These are phyloP conservation scores for Tenthredo notha DNA, from an alignment of 2,888 invertebrate species.

Conservation along the genomic window DNA sequence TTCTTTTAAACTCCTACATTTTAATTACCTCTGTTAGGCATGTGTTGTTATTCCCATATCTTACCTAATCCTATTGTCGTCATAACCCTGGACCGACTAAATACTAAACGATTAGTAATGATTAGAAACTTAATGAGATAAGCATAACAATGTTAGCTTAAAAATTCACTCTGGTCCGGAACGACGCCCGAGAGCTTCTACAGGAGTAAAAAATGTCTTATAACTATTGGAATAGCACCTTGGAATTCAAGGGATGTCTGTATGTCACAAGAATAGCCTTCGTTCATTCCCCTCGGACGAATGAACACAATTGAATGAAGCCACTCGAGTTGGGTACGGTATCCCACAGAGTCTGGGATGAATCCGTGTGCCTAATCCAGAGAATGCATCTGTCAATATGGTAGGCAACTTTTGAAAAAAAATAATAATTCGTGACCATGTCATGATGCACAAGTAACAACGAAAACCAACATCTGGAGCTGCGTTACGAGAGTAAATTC, in stretches of 20 bases:
- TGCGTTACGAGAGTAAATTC: neutral
- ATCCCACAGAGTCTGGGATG: neutral
- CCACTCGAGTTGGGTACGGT: slow-evolving; percentile 1
- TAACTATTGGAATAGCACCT: slow-evolving; percentile 5
- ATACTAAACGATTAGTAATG: neutral
- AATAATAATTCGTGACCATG: neutral
- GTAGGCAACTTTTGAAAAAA: neutral
- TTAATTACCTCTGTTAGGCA: neutral
- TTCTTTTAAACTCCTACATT: neutral
- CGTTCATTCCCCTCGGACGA: slow-evolving; percentile 40
- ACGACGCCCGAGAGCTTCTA: neutral
- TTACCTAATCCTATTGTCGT: slow-evolving; percentile 2
- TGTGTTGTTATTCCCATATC: neutral
- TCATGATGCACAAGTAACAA: neutral
- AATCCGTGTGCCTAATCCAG: slow-evolving; percentile 5
- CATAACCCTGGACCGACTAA: slow-evolving; percentile 10
- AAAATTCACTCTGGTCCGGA: neutral
- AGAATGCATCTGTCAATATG: neutral
- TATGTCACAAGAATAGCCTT: slow-evolving; percentile 41
- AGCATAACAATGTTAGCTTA: neutral
- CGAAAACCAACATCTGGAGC: slow-evolving; percentile 6
- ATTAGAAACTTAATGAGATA: neutral
- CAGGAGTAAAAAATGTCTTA: slow-evolving; percentile 13
- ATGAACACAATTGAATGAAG: slow-evolving; percentile 37
- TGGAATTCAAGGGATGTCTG: slow-evolving; percentile 27